phyloP scores from a whole-genome alignment of 1,140 invertebrate genomes.

The Brachionus asplanchnoidis region DNA sequence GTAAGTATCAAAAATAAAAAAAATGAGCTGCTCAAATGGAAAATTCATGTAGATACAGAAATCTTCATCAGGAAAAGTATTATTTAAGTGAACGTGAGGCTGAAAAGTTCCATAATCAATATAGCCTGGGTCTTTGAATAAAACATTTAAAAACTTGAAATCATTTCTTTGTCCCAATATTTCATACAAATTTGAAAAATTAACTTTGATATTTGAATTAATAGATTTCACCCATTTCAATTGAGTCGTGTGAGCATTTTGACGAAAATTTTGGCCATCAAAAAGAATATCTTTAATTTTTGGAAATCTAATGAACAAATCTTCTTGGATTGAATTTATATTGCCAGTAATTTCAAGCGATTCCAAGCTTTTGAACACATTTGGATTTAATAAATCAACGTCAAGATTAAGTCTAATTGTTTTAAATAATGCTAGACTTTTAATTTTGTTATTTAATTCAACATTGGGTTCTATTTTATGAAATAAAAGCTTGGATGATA shows the following conservation, averaged over 20 bases:
- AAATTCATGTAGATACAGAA: neutral
- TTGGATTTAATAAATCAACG: neutral
- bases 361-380: neutral
- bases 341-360: neutral
- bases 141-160: neutral
- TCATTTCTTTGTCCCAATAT: neutral
- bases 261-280: conserved; percentile 2
- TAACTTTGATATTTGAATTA: neutral
- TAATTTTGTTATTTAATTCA: neutral
- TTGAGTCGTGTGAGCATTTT: neutral
- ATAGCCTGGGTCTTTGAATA: neutral
- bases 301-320: neutral
- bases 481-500: neutral
- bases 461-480: neutral
- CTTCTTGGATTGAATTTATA: neutral
- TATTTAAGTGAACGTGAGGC: neutral
- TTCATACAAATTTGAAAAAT: neutral
- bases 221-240: neutral
- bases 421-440: neutral
- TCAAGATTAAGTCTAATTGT: neutral
- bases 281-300: neutral
- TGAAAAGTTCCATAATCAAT: neutral
- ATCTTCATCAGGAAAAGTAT: neutral
- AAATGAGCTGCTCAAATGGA: neutral
- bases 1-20: neutral